Evolutionary conservation across 2,888 invertebrate genomes (phyloP), one percentile per base, ranked within the genome.

Genomic region (Noctua janthina): DNA sequence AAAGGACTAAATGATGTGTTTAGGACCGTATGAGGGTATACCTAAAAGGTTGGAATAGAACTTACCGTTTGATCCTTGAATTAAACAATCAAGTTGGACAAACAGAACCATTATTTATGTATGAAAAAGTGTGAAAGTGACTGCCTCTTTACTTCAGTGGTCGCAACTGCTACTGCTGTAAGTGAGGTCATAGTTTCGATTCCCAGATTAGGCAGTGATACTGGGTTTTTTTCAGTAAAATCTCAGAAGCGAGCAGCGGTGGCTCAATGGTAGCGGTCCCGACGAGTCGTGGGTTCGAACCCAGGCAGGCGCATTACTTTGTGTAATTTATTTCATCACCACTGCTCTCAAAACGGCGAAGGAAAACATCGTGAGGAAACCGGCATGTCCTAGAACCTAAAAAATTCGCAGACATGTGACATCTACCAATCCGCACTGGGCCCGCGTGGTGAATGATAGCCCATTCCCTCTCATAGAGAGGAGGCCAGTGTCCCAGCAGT

Each of bases 1-100:
- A 81, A 8, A 20, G 56, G 17, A 75, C 46, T 75, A 68, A 62
- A 76, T 46, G 39, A 83, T 59, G n/a, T 59, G 39, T 20, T 81
- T 20, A 66, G n/a, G 66, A 17, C n/a, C 39, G 20, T 8, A 17
- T 49, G 13, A 23, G 46, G 17, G 43, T 51, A n/a, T 29, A 46
- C 20, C 17, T 20, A 29, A 35, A 56, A 76, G 20, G 10, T 13
- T n/a, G n/a, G 13, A 74, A 49, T 15, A 51, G 11, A 39, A 51
- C 13, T n/a, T n/a, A 8, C 39, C 29, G 4, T 76, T 39, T 20
- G 15, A 39, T 10, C 39, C 20, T 62, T 39, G 39, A 62, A 75
- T 49, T 23, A 23, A 35, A 43, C n/a, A 43, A 59, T 20, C 20
- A 43, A 29, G 72, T 59, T 43, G 17, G 20, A 11, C 7, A 56